phyloP scores from a whole-genome alignment of 2,888 invertebrate genomes.

The Elysia crispata region DNA sequence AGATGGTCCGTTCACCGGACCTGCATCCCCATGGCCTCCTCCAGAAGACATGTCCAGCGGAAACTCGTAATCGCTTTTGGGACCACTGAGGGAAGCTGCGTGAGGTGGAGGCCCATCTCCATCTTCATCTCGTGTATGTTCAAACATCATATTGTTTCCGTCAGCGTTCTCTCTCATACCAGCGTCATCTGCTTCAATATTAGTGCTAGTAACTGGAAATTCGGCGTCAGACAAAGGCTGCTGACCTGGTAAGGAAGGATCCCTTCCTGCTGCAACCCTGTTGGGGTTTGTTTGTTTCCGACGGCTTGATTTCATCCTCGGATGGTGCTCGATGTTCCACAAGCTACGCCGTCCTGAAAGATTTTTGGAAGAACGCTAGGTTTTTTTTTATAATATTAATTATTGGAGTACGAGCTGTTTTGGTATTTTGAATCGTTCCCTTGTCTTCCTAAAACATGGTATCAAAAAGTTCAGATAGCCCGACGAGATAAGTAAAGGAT shows the following conservation, averaged over 20 bases:
- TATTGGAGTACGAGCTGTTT: no score
- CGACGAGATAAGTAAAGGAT: no score
- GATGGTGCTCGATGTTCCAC: no score
- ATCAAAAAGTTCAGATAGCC: no score
- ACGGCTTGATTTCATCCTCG: conserved; percentile 66
- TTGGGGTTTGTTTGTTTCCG: conserved; percentile 75
- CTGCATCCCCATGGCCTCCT: no score
- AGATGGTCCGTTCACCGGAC: no score
- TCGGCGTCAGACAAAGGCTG: conserved; percentile 5
- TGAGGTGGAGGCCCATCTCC: conserved; percentile 17
- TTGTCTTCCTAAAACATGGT: no score
- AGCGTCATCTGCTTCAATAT: conserved; percentile 3
- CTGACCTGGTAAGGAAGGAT: conserved; percentile 12
- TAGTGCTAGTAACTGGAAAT: neutral
- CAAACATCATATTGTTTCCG: no score
- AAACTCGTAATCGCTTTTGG: conserved; percentile 58
- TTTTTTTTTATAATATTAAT: no score
- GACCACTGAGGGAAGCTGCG: conserved; percentile 51
- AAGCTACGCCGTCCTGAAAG: no score
- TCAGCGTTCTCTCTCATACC: conserved; percentile 28
- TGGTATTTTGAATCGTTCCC: no score
- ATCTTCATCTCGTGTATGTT: neutral
- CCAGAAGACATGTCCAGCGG: conserved; percentile 54
- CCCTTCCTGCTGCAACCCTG: conserved; percentile 52
- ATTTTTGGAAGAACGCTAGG: no score